These are phyloP conservation scores for Dione vanillae DNA, from an alignment of 2,888 invertebrate genomes.

Conservation along the genomic window DNA sequence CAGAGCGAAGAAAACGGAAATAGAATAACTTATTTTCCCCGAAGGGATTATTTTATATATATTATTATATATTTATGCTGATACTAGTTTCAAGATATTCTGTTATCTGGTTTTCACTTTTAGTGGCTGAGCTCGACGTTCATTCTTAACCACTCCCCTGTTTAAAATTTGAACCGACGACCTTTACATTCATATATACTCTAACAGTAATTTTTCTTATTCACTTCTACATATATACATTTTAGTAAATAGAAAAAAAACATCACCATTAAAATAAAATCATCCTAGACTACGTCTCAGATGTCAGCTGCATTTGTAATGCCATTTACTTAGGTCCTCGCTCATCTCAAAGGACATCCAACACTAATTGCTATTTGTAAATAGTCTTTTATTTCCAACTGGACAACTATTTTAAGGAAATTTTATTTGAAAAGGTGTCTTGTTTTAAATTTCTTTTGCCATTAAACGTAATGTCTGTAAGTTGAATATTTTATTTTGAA, in stretches of 20 bases:
- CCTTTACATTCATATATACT: no score
- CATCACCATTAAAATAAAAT: background rate
- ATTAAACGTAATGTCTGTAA: constrained; percentile 10
- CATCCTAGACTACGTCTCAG: background rate
- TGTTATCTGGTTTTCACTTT: no score
- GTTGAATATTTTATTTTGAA: constrained; percentile 20
- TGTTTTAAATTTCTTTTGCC: constrained; percentile 26
- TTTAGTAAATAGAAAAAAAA: constrained; percentile 2
- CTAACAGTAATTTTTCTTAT: no score
- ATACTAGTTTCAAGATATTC: no score
- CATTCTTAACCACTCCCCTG: no score
- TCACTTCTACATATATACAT: no score
- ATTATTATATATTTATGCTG: no score
- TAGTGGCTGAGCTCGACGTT: no score
- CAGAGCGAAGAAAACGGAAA: no score
- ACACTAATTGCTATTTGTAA: constrained; percentile 44
- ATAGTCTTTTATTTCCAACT: constrained; percentile 41
- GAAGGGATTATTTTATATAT: no score
- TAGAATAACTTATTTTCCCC: no score
- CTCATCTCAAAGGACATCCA: constrained; percentile 39
- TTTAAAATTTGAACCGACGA: no score
- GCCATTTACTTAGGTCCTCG: constrained; percentile 33
- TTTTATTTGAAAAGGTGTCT: constrained; percentile 27
- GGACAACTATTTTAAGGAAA: constrained; percentile 39
- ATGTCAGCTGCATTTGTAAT: constrained; percentile 38